These are phyloP conservation scores for Eueides isabella DNA, from an alignment of 1,140 invertebrate species.

Conservation along the genomic window DNA sequence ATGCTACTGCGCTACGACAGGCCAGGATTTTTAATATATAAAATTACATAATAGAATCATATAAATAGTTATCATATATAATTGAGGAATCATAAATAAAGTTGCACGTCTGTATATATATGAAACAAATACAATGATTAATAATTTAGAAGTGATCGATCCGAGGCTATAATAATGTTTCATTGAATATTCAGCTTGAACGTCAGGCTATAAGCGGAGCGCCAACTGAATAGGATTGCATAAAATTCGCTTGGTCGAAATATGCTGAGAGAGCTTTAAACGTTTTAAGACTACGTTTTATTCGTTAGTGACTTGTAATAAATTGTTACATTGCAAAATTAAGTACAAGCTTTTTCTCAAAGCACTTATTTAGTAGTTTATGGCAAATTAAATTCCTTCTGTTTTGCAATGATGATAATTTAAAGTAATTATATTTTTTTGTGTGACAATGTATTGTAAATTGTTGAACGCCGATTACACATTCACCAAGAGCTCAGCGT, in stretches of 20 bases:
- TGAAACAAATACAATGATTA: constrained; percentile 10
- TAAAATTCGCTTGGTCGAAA: constrained; percentile 55
- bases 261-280: constrained; percentile 51
- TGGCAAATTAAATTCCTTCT: neutral
- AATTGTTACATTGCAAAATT: constrained; percentile 22
- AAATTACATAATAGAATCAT: no score
- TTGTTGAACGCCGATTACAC: no score
- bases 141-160: constrained; percentile 9
- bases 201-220: constrained; percentile 34
- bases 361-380: neutral
- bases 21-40: no score
- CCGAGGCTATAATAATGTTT: constrained; percentile 29
- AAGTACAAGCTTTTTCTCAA: constrained; percentile 1
- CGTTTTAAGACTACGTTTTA: constrained; percentile 44
- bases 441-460: no score
- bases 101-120: neutral
- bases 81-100: no score
- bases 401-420: neutral
- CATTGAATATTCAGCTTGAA: constrained; percentile 34
- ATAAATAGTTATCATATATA: no score
- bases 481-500: no score
- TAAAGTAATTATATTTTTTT: neutral
- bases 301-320: constrained; percentile 24
- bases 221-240: constrained; percentile 52
- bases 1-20: no score